Conservation (phyloP, 2,888 invertebrate genomes). For the Agrotis puta region DNA sequence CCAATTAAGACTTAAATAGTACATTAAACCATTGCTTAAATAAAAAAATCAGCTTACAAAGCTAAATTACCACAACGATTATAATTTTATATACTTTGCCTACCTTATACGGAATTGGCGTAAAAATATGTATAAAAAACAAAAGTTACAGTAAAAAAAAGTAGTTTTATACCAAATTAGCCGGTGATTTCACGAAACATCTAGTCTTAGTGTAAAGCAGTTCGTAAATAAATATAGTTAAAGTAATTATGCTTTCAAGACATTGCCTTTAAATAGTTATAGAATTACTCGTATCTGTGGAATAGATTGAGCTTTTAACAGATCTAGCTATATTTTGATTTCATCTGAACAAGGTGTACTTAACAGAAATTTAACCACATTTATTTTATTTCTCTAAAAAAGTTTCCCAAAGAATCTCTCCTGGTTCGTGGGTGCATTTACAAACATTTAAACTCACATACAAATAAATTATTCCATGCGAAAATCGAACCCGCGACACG, state of each 20-base stretch:
- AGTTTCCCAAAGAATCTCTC: too few relatives aligned
- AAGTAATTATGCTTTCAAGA: slow-evolving; percentile 71
- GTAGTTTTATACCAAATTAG: slow-evolving; percentile 66
- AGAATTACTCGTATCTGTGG: slow-evolving; percentile 27
- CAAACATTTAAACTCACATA: too few relatives aligned
- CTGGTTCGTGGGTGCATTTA: too few relatives aligned
- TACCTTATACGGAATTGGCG: slow-evolving; percentile 28
- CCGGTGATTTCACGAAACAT: slow-evolving; percentile 40
- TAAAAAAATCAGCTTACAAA: slow-evolving; percentile 37
- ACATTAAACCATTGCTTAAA: slow-evolving; percentile 6
- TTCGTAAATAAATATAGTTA: slow-evolving; percentile 48
- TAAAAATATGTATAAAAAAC: slow-evolving; percentile 18
- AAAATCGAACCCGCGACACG: too few relatives aligned
- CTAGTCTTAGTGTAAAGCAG: slow-evolving; percentile 54
- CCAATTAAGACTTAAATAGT: neutral
- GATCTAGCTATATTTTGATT: neutral
- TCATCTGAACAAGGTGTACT: neutral
- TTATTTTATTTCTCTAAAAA: too few relatives aligned
- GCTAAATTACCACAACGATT: slow-evolving; percentile 47
- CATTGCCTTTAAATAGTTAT: slow-evolving; percentile 75
- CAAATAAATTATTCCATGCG: too few relatives aligned
- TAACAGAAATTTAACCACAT: too few relatives aligned
- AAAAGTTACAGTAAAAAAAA: slow-evolving; percentile 48
- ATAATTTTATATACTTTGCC: slow-evolving; percentile 36
- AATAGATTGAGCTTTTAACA: slow-evolving; percentile 29